phyloP scores from a whole-genome alignment of 2,888 invertebrate genomes.

The Ophioninae sp. region DNA sequence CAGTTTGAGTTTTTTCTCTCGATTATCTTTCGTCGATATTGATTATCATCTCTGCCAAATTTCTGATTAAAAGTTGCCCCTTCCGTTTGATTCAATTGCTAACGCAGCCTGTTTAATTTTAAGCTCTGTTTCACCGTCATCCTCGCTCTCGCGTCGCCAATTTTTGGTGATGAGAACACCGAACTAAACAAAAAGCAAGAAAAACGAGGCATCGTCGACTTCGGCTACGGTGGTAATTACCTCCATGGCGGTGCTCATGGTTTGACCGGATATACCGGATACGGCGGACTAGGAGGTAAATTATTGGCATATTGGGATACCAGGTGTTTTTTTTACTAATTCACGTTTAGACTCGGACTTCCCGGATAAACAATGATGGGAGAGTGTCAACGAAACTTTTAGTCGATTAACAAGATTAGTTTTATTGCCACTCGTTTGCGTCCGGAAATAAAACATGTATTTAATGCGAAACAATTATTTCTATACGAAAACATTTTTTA shows the following conservation, averaged over 20 bases:
- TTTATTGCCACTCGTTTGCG: too few relatives aligned
- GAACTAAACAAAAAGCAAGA: slow-evolving; percentile 70
- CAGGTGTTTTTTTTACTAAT: neutral
- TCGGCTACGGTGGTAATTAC: slow-evolving; percentile 67
- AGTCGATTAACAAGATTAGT: too few relatives aligned
- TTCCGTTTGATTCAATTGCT: too few relatives aligned
- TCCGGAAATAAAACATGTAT: too few relatives aligned
- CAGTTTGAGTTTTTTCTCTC: too few relatives aligned
- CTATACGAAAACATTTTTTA: too few relatives aligned
- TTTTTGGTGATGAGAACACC: slow-evolving; percentile 68
- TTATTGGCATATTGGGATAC: neutral
- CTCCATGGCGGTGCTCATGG: slow-evolving; percentile 52
- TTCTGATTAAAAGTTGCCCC: too few relatives aligned
- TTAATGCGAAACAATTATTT: too few relatives aligned
- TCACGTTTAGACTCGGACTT: neutral
- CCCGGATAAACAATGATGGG: neutral
- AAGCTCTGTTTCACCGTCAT: slow-evolving; percentile 69
- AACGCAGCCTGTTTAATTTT: neutral
- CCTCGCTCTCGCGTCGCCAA: slow-evolving; percentile 69
- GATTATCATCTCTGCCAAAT: too few relatives aligned
- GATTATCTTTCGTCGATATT: too few relatives aligned
- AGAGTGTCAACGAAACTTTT: too few relatives aligned
- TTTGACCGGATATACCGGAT: slow-evolving; percentile 60
- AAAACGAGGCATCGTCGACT: slow-evolving; percentile 70
- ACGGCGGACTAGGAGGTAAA: slow-evolving; percentile 58